These are phyloP conservation scores for Drosophila atripex DNA, from an alignment of 2,888 invertebrate species.

Conservation along the genomic window DNA sequence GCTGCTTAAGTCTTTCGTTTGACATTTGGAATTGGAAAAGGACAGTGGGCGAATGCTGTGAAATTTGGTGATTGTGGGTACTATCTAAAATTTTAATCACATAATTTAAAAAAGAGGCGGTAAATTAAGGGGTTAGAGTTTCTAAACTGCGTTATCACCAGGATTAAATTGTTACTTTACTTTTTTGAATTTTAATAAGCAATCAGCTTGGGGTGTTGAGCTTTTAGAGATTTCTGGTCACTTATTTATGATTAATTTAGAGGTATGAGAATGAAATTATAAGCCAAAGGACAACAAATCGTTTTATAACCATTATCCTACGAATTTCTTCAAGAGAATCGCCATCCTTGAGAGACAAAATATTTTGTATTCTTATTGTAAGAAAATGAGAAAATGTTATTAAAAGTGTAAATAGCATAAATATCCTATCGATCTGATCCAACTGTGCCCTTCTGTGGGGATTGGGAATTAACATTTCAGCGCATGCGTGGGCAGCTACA, in stretches of 20 bases:
- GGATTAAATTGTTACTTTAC: neutral
- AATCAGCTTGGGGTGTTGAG: no score
- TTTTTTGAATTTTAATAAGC: neutral
- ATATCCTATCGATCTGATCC: constrained; percentile 4
- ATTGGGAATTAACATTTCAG: constrained; percentile 49
- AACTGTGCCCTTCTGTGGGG: constrained; percentile 34
- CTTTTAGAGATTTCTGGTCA: no score
- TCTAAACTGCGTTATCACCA: neutral
- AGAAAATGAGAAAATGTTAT: neutral
- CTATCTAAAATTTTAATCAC: neutral
- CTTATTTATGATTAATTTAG: no score
- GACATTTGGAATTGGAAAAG: constrained; percentile 65
- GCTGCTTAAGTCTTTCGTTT: constrained; percentile 74
- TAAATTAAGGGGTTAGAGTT: neutral
- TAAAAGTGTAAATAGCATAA: neutral
- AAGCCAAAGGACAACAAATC: neutral
- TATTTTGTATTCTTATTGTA: no score
- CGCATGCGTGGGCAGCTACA: constrained; percentile 66
- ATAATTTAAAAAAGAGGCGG: neutral
- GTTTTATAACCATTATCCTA: neutral
- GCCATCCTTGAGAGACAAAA: neutral
- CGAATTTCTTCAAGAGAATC: neutral
- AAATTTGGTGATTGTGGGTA: neutral
- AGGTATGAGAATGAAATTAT: neutral
- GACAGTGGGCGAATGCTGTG: constrained; percentile 24